Conservation (phyloP, 2,888 invertebrate species). For the Steinernema carpocapsae region DNA sequence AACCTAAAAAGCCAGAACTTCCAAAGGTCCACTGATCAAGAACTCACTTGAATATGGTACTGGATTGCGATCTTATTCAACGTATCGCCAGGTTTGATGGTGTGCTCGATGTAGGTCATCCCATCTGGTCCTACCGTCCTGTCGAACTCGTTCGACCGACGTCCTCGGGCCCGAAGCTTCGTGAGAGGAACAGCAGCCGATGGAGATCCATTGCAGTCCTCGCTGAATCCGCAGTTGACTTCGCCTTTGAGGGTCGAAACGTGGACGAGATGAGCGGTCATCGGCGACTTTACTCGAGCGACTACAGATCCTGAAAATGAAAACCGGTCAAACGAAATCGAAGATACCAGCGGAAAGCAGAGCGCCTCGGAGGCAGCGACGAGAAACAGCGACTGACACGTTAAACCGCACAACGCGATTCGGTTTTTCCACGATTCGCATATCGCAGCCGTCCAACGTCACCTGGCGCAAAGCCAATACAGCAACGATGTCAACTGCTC, state of each 20-base stretch:
- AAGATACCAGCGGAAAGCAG: not conserved
- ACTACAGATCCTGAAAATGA: not conserved
- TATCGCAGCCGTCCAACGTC: not conserved
- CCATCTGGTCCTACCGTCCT: slow-evolving; percentile 41
- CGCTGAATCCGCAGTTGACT: not conserved
- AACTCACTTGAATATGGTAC: slow-evolving; percentile 65
- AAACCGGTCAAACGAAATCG: not conserved
- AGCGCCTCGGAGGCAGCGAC: not conserved
- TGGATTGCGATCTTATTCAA: slow-evolving; percentile 63
- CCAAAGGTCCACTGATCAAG: not conserved
- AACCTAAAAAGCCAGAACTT: slow-evolving; percentile 51
- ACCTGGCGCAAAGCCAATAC: slow-evolving; percentile 19
- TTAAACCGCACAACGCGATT: not conserved
- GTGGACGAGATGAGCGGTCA: not conserved
- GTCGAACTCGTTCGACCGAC: slow-evolving; percentile 24
- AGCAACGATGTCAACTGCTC: not conserved
- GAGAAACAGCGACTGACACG: slow-evolving; percentile 7
- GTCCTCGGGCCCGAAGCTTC: slow-evolving; percentile 10
- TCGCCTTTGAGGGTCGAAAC: not conserved
- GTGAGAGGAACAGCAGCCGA: not conserved
- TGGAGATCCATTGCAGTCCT: not conserved
- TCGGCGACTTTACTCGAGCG: not conserved
- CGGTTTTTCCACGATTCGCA: not conserved
- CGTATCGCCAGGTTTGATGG: slow-evolving; percentile 62
- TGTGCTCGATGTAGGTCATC: slow-evolving; percentile 57